These are phyloP conservation scores for Nyctereutes procyonoides DNA, from an alignment of 2,113 vertebrate genomes.

Conservation along the genomic window DNA sequence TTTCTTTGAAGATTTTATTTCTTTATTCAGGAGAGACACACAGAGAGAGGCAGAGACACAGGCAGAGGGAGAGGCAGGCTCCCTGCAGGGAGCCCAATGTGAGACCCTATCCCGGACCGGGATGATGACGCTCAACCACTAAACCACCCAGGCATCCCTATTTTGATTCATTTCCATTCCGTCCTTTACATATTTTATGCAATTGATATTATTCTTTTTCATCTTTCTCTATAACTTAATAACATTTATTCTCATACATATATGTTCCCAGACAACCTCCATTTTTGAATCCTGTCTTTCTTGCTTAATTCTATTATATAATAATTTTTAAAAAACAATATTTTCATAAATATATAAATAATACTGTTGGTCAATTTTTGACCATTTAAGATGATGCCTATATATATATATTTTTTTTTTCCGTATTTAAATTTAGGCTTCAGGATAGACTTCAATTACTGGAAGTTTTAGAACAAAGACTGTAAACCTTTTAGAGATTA, in stretches of 20 bases:
- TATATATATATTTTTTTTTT: neutral
- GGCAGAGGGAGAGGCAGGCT: no score
- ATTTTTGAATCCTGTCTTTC: neutral
- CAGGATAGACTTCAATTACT: neutral
- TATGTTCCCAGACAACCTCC: neutral
- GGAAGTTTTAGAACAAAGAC: neutral
- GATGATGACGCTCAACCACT: no score
- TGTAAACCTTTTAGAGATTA: neutral
- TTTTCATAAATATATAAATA: neutral
- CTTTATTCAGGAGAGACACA: no score
- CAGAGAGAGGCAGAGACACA: no score
- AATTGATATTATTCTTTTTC: neutral
- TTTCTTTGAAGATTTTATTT: no score
- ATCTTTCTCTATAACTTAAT: neutral
- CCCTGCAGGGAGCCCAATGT: no score
- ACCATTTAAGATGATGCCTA: neutral
- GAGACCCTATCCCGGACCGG: no score
- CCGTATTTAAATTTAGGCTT: neutral
- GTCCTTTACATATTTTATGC: no score
- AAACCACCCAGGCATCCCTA: no score
- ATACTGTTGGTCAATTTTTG: neutral
- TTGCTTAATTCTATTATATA: neutral
- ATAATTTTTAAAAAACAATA: neutral
- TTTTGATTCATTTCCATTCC: neutral
- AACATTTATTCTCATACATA: neutral